Conservation (phyloP, 2,797 vertebrate genomes). For the Tiaroga cobitis region DNA sequence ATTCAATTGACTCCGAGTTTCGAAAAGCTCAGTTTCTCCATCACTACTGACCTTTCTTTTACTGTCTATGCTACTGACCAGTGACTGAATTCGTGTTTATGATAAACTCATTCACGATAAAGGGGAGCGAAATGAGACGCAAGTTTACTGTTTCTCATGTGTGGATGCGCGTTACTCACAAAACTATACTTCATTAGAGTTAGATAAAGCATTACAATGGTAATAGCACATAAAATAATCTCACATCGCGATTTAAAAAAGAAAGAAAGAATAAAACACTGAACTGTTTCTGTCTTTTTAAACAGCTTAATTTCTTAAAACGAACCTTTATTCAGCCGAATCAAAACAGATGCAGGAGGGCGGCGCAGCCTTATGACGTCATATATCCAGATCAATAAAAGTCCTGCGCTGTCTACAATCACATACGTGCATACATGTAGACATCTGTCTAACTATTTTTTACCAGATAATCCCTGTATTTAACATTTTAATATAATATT, state of each 20-base stretch:
- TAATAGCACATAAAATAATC: too few relatives aligned
- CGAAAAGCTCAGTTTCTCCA: background rate
- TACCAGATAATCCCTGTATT: background rate
- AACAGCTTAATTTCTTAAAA: background rate
- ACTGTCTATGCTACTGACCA: fast-evolving
- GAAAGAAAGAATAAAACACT: too few relatives aligned
- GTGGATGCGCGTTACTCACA: background rate
- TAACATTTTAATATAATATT: background rate
- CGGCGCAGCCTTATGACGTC: background rate
- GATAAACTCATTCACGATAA: background rate
- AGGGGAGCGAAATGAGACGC: background rate
- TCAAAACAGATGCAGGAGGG: background rate
- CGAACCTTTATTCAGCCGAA: background rate
- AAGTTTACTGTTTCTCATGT: background rate
- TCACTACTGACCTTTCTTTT: fast-evolving
- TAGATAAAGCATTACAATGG: background rate
- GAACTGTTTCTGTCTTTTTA: background rate
- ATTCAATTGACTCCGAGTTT: background rate
- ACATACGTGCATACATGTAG: too few relatives aligned
- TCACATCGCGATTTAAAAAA: background rate
- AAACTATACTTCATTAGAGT: background rate
- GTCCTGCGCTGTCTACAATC: background rate
- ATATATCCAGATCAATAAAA: background rate
- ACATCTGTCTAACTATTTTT: background rate
- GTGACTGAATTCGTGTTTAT: background rate